Evolutionary conservation across 2,797 vertebrate species (phyloP), one percentile per base, ranked within the genome.

Genomic region (Xyrichtys novacula): DNA sequence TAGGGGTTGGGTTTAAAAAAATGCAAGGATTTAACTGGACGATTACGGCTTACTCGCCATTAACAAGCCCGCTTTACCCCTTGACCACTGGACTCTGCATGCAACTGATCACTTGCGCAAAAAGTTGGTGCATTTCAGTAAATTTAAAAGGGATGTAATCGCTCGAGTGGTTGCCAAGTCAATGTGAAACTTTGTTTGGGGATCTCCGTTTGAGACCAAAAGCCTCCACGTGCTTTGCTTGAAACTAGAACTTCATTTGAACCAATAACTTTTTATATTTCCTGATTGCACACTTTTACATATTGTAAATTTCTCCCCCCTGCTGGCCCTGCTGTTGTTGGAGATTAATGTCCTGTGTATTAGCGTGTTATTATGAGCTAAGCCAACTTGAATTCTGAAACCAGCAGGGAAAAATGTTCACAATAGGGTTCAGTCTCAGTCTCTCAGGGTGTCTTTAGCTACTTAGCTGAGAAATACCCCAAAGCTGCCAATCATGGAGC

Each of bases 331-430:
- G 54, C 62, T 26, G 10, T n/a, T 56, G 55, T 57, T 43, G 52
- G 28, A 53, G 55, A 69, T 80, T 77, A 78, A 58, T 62, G 67
- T 81, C 40, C 56, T 50, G 53, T 77, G 72, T 68, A 78, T 83
- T 62, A 74, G 42, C 80, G 57, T 36, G 49, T 75, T 83, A 75
- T 79, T 81, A 76, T 26, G 77, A 64, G 49, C 68, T 91, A 77
- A 85, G 14, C 49, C 80, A 43, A 61, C 42, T 83, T 88, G 81
- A 88, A 83, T 88, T 77, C 55, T 16, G 12, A 73, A 78, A 76
- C 54, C 74, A 61, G 80, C 67, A 25, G 71, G 71, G 32, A 53
- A 70, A 81, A 87, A 70, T 25, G 28, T 48, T 67, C 69, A 64
- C 68, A 81, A 63, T 57, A 64, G 76, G 72, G 82, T 83, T 72